These are phyloP conservation scores for Panthera uncia DNA, from an alignment of 2,113 vertebrate species.

Conservation along the genomic window DNA sequence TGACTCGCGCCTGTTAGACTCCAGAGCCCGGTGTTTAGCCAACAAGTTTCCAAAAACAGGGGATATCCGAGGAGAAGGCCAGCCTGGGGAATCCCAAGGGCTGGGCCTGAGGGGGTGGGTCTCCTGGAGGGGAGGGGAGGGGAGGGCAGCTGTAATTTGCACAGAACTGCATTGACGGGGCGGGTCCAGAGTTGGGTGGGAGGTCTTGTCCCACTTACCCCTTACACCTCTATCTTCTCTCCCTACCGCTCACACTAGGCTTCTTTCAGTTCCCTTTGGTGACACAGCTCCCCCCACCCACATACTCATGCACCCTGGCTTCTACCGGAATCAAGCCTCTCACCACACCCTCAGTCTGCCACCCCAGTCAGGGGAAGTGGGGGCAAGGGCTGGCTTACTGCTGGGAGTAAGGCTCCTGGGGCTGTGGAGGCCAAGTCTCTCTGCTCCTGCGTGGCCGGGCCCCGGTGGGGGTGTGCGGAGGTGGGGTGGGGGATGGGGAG, in stretches of 20 bases:
- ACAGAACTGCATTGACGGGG: not conserved
- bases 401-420: not conserved
- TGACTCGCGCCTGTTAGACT: not conserved
- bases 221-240: not conserved
- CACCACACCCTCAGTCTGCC: not conserved
- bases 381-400: not conserved
- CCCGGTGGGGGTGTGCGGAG: fast-evolving
- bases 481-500: conserved; percentile 28
- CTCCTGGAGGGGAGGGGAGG: not conserved
- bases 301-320: not conserved
- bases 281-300: not conserved
- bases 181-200: not conserved
- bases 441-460: not conserved
- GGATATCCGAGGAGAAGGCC: not conserved
- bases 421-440: not conserved
- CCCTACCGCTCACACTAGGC: not conserved
- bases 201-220: not conserved
- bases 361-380: not conserved
- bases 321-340: not conserved
- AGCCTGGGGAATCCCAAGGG: not conserved
- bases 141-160: not conserved
- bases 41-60: not conserved
- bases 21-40: not conserved
- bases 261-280: conserved; percentile 71
- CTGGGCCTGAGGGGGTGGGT: not conserved